Evolutionary conservation across 2,888 invertebrate genomes (phyloP), one percentile per base, ranked within the genome.

Genomic region (Pammene fasciana): DNA sequence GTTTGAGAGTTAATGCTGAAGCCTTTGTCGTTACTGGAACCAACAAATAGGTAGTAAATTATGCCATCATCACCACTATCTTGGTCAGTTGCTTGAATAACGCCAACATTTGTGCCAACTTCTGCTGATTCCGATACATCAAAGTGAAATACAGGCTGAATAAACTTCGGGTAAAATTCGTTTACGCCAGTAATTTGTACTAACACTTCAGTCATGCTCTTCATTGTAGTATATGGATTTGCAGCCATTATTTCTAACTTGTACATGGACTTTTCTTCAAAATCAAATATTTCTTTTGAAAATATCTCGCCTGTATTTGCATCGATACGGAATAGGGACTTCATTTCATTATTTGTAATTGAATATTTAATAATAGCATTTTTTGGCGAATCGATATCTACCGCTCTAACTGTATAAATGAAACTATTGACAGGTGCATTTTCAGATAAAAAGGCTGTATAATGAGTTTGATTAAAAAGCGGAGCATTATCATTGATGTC

Each of bases 401-500:
- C 93, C 0, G 98, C 98, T 72, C 93, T 89, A 0, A 97, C 94
- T 84, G 94, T 94, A 78, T 94, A 96, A 10, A 98, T 96, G 75
- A 95, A 94, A 72, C 95, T 95, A 65, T 96, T 95, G 0, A 95
- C 87, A 0, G 96, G 95, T 13, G 96, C 94, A 83, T 98, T 98
- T 92, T 99, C 98, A 0, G 95, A 94, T 54, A 99, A 89, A 80
- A 94, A 96, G 0, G 97, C 97, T 76, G 96, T 94, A 82, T 96
- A 98, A 62, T 93, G 88, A 0, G 94, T 93, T 82, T 96, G 95
- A 84, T 96, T 96, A 81, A 99, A 99, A 13, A 93, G 90, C 0
- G 99, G 99, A 10, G 97, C 95, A 85, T 99, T 98, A 81, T 99
- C 98, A 81, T 98, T 99, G 46, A 98, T 97, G 82, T 99, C 99